These are phyloP conservation scores for Cataglyphis livida DNA, from an alignment of 2,888 invertebrate species.

Conservation along the genomic window DNA sequence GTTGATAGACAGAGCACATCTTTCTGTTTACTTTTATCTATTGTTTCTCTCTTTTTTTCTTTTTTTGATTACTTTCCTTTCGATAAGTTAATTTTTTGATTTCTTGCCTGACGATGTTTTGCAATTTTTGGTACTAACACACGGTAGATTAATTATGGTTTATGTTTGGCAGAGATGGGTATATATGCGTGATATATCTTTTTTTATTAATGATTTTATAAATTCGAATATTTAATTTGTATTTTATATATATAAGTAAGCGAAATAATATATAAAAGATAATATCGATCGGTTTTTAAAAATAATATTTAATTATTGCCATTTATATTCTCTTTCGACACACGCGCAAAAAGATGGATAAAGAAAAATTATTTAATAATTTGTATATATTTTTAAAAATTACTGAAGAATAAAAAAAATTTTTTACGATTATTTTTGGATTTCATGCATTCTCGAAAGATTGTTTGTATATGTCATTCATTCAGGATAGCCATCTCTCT, in stretches of 20 bases:
- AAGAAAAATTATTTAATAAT: not conserved
- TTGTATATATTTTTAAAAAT: not conserved
- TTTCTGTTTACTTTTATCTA: constrained; percentile 78
- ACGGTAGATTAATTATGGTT: constrained; percentile 72
- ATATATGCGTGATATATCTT: constrained; percentile 30
- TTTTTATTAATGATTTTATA: constrained; percentile 8
- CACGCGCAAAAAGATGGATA: not conserved
- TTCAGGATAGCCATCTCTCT: constrained; percentile 38
- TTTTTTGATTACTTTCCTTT: constrained; percentile 61
- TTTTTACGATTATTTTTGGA: constrained; percentile 19
- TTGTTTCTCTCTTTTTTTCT: constrained; percentile 68
- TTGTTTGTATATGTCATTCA: constrained; percentile 60
- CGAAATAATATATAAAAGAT: constrained; percentile 1
- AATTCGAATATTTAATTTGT: not conserved
- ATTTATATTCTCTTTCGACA: not conserved
- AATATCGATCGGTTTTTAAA: constrained; percentile 20
- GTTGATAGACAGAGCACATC: constrained; percentile 85
- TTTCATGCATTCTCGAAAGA: constrained; percentile 47
- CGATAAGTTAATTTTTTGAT: constrained; percentile 73
- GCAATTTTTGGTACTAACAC: constrained; percentile 82
- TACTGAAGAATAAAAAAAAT: not conserved
- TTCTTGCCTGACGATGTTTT: constrained; percentile 82
- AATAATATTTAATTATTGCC: not conserved
- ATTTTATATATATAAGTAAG: not conserved
- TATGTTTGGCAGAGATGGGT: constrained; percentile 82